Conservation (phyloP, 2,113 vertebrate genomes). For the Castor canadensis region DNA sequence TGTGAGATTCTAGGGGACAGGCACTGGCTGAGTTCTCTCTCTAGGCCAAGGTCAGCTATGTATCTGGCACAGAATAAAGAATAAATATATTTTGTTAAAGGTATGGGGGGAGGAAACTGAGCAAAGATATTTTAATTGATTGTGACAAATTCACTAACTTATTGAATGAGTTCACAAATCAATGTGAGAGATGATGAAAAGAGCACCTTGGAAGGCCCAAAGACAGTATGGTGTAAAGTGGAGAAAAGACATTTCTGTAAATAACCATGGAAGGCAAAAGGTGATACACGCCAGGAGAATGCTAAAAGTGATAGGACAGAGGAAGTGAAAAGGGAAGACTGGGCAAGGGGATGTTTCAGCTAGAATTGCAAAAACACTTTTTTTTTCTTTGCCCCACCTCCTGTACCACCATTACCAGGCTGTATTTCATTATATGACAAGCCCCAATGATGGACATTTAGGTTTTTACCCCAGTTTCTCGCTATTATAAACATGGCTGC, state of each 20-base stretch:
- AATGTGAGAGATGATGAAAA: not conserved
- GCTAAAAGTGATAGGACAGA: not conserved
- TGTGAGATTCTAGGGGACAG: not conserved
- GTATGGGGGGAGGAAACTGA: not conserved
- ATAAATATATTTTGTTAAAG: not conserved
- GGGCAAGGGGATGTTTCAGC: not conserved
- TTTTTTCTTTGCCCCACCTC: no score
- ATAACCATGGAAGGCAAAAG: not conserved
- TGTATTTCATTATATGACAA: no score
- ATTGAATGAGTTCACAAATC: conserved; percentile 11
- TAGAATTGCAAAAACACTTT: not conserved
- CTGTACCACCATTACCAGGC: no score
- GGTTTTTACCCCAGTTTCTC: no score
- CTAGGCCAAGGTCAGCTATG: not conserved
- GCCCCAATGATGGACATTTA: no score
- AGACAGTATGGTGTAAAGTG: not conserved
- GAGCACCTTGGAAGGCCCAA: not conserved
- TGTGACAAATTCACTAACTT: conserved; percentile 31
- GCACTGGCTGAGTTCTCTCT: not conserved
- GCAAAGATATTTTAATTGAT: conserved; percentile 34
- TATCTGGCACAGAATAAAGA: not conserved
- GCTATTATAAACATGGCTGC: no score
- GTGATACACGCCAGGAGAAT: not conserved
- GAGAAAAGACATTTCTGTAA: not conserved
- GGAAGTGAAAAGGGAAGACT: not conserved